phyloP scores from a whole-genome alignment of 2,797 vertebrate species.

The Agapornis canus region DNA sequence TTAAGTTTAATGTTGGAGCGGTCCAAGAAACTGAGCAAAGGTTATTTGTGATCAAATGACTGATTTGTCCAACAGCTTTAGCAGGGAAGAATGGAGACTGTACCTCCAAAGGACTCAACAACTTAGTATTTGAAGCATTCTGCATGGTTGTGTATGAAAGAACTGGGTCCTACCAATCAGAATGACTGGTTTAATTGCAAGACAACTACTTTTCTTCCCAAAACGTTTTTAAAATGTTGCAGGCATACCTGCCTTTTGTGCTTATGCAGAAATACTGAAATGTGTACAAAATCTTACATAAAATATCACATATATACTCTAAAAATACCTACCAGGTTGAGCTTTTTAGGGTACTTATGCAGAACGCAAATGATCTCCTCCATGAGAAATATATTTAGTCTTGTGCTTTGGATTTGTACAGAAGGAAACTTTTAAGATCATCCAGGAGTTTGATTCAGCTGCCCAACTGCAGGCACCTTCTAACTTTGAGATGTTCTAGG shows the following conservation, averaged over 20 bases:
- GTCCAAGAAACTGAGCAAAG: neutral
- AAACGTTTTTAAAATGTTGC: neutral
- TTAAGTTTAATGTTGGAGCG: neutral
- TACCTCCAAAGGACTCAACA: neutral
- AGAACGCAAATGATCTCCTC: neutral
- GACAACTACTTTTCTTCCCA: neutral
- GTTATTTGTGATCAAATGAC: neutral
- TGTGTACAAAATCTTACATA: neutral
- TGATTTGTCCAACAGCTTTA: neutral
- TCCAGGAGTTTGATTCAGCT: neutral
- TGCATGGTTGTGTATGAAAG: neutral
- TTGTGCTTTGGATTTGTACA: neutral
- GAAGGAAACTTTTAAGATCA: neutral
- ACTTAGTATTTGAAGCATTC: neutral
- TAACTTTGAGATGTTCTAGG: neutral
- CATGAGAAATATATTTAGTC: neutral
- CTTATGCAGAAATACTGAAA: neutral
- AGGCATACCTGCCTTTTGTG: neutral
- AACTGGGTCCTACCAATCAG: neutral
- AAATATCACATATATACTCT: neutral
- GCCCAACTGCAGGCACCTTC: neutral
- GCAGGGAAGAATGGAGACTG: neutral
- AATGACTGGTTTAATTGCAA: neutral
- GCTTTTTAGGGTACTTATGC: neutral
- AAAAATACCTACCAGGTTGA: neutral